Base-by-base conservation (phyloP, 2,113 vertebrate genomes). In the Hippocampus abdominalis region DNA sequence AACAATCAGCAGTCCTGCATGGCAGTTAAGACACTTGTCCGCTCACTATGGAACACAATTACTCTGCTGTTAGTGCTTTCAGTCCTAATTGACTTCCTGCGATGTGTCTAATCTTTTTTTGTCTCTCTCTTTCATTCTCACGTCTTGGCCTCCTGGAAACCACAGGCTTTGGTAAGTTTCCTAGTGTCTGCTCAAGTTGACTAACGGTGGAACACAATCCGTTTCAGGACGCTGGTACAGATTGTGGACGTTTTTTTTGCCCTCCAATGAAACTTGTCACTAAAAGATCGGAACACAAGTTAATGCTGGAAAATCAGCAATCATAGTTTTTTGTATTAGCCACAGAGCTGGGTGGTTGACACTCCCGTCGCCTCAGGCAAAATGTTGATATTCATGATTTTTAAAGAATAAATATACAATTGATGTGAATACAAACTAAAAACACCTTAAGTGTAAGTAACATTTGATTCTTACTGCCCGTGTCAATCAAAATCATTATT, bases 91-190 rank as follows among this genome's bases (percentile, higher is more conserved):
- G 70, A 20, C 25, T 7, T 84, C 18, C 64, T 68, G 48, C 64
- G 11, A 11, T 49, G 48, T 65, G 27, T 77, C 83, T 91, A 86
- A 91, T 84, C 76, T 15, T 36, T 66, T 8, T 79, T 64, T 82
- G 62, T 73, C 68, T 68, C 27, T 81, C 75, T 84, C 69, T 74
- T 83, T 68, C 64, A 66, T 67, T 74, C 64, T 85, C 54, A 67
- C 10, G 64, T 80, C 48, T 59, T 70, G 53, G 65, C 69, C 71
- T 60, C 68, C 56, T 66, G 87, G 82, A 81, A 78, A 70, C 46
- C 64, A 59, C 71, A 92, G 91, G 91, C 91, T 83, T 88, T 92
- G 90, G 91, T 92, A 83, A 91, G 91, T 44, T 72, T 13, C 29
- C 46, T 44, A 44, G 2, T 64, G 8, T 63, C 3, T 15, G 4